Base-by-base conservation (phyloP, 2,113 vertebrate genomes). In the Acanthochromis polyacanthus region DNA sequence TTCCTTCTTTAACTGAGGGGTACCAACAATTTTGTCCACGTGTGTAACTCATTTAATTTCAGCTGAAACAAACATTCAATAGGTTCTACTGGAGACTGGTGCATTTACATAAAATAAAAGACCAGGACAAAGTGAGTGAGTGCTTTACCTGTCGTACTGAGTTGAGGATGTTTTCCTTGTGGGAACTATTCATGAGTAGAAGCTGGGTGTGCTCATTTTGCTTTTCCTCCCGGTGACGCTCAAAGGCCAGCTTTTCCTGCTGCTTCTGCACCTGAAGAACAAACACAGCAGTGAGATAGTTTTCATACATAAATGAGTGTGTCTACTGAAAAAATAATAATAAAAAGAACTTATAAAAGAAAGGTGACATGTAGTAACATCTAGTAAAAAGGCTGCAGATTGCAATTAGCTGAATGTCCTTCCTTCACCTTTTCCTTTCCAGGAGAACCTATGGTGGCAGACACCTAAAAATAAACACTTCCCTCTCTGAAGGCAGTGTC, bases 181-280 rank as follows among this genome's bases (percentile, higher is more conserved):
- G 95, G 2, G 76, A 95, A 72, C 4, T 93, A 89, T 93, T 95
- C 89, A 96, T 94, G 64, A 96, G 93, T 0, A 97, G 66, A 1
- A 99, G 95, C 84, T 97, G 94, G 0, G 96, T 91, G 0, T 97
- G 96, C 17, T 98, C 95, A 2, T 95, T 93, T 63, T 97, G 97
- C 74, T 95, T 96, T 60, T 94, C 57, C 22, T 95, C 93, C 86
- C 97, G 86, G 50, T 94, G 93, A 2, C 92, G 94, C 88, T 99
- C 98, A 11, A 99, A 98, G 14, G 96, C 96, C 63, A 99, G 87
- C 77, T 98, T 98, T 90, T 97, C 96, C 77, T 95, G 93, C 45
- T 91, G 91, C 91, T 97, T 98, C 78, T 95, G 92, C 71, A 97
- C 96, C 98, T 99, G 87, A 8, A 65, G 48, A 17, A 38, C 50